Conservation (phyloP, 1,140 invertebrate species). For the Euschistus heros region DNA sequence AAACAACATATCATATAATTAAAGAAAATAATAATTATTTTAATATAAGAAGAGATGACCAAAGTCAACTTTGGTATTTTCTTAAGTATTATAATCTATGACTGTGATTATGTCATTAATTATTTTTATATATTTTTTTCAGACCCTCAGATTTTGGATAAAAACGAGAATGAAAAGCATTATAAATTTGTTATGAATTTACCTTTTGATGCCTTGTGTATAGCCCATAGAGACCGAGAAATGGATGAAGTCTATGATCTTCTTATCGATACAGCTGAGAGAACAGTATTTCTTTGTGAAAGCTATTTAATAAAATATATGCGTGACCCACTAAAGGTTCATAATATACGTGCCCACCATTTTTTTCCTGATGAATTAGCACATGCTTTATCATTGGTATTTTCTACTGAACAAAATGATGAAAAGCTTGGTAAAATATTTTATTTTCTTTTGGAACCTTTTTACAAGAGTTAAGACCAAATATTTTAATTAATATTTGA, state of each 20-base stretch:
- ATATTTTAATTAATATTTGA: too few relatives aligned
- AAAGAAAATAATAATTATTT: too few relatives aligned
- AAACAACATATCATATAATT: too few relatives aligned
- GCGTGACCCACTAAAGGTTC: background rate
- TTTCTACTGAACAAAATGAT: background rate
- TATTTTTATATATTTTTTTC: too few relatives aligned
- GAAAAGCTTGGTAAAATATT: background rate
- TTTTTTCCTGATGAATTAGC: background rate
- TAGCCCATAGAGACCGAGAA: background rate
- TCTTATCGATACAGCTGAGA: background rate
- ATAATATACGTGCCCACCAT: slow-evolving; percentile 4
- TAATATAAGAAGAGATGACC: too few relatives aligned
- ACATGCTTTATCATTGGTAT: slow-evolving; percentile 6
- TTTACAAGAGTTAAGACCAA: too few relatives aligned
- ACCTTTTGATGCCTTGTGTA: slow-evolving; percentile 10
- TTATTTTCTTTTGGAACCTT: background rate
- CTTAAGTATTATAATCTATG: too few relatives aligned
- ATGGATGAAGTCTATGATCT: background rate
- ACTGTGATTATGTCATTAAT: too few relatives aligned
- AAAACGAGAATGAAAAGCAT: background rate
- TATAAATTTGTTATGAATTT: background rate
- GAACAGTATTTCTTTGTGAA: background rate
- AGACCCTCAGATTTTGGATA: too few relatives aligned
- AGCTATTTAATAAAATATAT: background rate
- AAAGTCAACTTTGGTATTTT: too few relatives aligned